These are phyloP conservation scores for Heliornis fulica DNA, from an alignment of 2,113 vertebrate genomes.

Conservation along the genomic window DNA sequence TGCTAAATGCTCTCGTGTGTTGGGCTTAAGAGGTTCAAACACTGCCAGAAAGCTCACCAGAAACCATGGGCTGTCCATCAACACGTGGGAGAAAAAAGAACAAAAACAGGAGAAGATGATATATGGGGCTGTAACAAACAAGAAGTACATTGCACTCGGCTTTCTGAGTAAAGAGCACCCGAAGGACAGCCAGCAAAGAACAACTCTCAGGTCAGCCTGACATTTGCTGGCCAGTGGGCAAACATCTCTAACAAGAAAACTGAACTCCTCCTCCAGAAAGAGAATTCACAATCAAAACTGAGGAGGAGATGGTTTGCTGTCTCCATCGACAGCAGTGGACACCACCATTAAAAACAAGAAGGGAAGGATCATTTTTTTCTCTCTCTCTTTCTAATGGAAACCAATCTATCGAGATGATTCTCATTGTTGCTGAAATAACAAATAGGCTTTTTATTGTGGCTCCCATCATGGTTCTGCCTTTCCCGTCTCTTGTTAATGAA, in stretches of 20 bases:
- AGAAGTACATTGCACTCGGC: neutral
- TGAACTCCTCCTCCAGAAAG: neutral
- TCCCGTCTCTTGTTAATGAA: neutral
- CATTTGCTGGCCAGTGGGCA: neutral
- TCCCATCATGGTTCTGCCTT: neutral
- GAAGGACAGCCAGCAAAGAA: rapidly evolving
- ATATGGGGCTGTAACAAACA: neutral
- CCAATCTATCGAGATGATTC: neutral
- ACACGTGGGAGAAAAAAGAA: neutral
- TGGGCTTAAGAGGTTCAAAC: neutral
- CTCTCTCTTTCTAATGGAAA: neutral
- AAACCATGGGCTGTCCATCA: neutral
- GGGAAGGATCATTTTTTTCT: neutral
- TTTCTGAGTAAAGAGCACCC: neutral
- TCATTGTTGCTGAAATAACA: neutral
- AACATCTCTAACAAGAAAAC: neutral
- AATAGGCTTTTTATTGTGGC: neutral
- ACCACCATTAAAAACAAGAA: neutral
- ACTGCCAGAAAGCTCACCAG: neutral
- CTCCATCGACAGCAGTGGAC: neutral
- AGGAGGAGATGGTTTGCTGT: neutral
- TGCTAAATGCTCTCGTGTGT: neutral
- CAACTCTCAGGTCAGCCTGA: neutral
- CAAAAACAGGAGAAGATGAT: neutral
- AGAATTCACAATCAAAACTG: neutral